These are phyloP conservation scores for Panulirus ornatus DNA, from an alignment of 1,140 invertebrate species.

Conservation along the genomic window DNA sequence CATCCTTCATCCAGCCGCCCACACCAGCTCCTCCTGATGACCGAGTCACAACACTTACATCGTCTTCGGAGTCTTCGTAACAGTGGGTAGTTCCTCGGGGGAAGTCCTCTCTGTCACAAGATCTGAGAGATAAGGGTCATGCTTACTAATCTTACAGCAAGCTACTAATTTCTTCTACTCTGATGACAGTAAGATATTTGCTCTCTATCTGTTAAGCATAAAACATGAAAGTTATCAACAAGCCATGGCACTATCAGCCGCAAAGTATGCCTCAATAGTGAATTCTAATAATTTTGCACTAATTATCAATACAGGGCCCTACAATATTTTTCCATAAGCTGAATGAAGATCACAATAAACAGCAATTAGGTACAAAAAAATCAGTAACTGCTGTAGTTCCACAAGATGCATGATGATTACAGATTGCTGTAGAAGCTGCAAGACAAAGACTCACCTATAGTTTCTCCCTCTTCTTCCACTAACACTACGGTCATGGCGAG, in stretches of 20 bases:
- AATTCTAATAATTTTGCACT: too few relatives aligned
- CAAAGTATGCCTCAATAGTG: too few relatives aligned
- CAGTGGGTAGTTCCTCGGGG: slow-evolving; percentile 44
- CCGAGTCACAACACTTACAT: slow-evolving; percentile 21
- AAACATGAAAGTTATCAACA: too few relatives aligned
- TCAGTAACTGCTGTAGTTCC: too few relatives aligned
- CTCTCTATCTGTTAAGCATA: too few relatives aligned
- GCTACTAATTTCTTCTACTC: too few relatives aligned
- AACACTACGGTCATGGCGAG: slow-evolving; percentile 46
- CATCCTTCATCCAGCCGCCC: slow-evolving; percentile 31
- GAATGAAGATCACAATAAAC: background rate
- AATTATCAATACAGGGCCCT: too few relatives aligned
- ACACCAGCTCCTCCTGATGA: slow-evolving; percentile 20
- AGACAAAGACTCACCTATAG: slow-evolving; percentile 38
- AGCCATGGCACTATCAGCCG: too few relatives aligned
- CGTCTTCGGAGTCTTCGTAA: slow-evolving; percentile 58
- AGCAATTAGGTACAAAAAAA: too few relatives aligned
- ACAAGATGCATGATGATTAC: background rate
- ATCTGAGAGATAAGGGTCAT: slow-evolving; percentile 18
- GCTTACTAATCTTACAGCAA: background rate
- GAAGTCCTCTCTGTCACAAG: slow-evolving; percentile 54
- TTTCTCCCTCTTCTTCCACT: slow-evolving; percentile 58
- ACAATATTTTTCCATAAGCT: too few relatives aligned
- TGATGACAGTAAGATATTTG: too few relatives aligned
- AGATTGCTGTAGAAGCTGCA: background rate